phyloP scores from a whole-genome alignment of 2,888 invertebrate species.

The Ceraclea dissimilis region DNA sequence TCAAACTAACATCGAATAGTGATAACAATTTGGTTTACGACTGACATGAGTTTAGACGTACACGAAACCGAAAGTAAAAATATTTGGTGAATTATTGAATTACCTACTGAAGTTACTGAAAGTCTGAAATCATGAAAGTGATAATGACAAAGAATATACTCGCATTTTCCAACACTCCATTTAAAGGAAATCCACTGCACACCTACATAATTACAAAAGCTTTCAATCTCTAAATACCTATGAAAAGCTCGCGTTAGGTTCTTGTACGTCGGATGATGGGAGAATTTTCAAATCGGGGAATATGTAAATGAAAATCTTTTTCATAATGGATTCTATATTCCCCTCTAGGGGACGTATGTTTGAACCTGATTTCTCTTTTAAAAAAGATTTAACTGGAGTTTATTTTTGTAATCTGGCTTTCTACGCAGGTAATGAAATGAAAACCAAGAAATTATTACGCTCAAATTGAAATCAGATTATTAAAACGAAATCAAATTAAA shows the following conservation, averaged over 20 bases:
- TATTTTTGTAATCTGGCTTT: slow-evolving; percentile 11
- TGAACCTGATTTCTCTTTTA: slow-evolving; percentile 22
- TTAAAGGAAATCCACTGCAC: no score
- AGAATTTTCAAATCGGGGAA: neutral
- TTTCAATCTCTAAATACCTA: slow-evolving; percentile 17
- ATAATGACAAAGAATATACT: no score
- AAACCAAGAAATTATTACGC: slow-evolving; percentile 16
- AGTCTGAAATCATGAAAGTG: no score
- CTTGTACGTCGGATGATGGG: no score
- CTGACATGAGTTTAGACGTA: no score
- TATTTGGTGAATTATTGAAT: no score
- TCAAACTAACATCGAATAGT: no score
- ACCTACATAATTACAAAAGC: slow-evolving; percentile 7
- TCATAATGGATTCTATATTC: slow-evolving; percentile 20
- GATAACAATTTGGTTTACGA: no score
- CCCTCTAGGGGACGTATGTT: slow-evolving; percentile 13
- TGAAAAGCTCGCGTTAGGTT: no score
- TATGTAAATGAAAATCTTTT: slow-evolving; percentile 24
- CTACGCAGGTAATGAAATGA: slow-evolving; percentile 19
- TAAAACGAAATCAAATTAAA: neutral
- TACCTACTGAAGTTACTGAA: no score
- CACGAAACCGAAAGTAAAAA: no score
- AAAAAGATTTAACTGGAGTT: slow-evolving; percentile 12
- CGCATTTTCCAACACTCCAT: no score
- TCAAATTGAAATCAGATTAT: slow-evolving; percentile 13